Evolutionary conservation across 2,888 invertebrate genomes (phyloP), one percentile per base, ranked within the genome.

Genomic region (Coremacera marginata): DNA sequence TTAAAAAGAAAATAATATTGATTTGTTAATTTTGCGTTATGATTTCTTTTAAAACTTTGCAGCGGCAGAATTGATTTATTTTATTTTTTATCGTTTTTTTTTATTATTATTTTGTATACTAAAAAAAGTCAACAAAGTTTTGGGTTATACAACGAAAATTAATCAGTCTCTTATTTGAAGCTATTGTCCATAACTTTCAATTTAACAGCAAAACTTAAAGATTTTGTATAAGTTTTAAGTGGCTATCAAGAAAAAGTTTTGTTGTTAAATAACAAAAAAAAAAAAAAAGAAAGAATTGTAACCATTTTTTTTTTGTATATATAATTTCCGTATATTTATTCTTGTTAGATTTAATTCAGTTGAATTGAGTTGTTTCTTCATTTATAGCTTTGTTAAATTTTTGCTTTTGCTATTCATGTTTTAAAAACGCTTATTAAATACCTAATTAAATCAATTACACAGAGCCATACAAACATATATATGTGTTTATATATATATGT

Each of bases 401-500:
- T 73, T 65, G n/a, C n/a, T 31, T 37, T 70, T 31, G 34, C 44
- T 62, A 62, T 27, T 72, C 27, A 62, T 60, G 16, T 68, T 72
- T 72, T 62, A 62, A 72, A 62, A 72, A 72, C 72, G 72, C 62
- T 44, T 62, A 62, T 19, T 62, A 62, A 44, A 31, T 49, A 60
- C 19, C 27, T 25, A 11, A 22, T 68, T 49, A 65, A n/a, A 27
- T 68, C 22, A 68, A 49, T 68, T 68, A 68, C 68, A 63, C 31
- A 44, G 16, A 73, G 22, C 52, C 60, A 60, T 71, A 57, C 63
- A 62, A 70, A 71, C 76, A 57, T 63, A 75, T 72, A 73, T 71
- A 74, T 83, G 76, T 79, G 79, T 80, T 78, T 80, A 25, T 78
- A 51, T 68, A 52, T 44, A 62, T 67, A 14, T 80, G 19, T 74